These are phyloP conservation scores for Portevinia maculata DNA, from an alignment of 2,888 invertebrate species.

Conservation along the genomic window DNA sequence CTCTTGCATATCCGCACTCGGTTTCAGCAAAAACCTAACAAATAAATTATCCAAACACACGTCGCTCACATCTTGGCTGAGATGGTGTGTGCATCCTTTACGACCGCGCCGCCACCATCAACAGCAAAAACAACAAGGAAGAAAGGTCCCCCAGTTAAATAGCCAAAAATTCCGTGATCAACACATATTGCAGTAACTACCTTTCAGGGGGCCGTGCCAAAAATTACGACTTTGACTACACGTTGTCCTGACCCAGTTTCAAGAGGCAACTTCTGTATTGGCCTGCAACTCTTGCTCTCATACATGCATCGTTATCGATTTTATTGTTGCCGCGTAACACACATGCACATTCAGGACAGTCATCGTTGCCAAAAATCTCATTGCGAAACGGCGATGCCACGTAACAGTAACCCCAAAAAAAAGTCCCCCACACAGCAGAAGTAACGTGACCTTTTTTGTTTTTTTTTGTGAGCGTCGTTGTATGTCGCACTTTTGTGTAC, in stretches of 20 bases:
- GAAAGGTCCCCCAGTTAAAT: constrained; percentile 36
- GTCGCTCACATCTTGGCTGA: constrained; percentile 45
- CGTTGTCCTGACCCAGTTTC: constrained; percentile 65
- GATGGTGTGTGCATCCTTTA: constrained; percentile 20
- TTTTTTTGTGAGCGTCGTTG: constrained; percentile 1
- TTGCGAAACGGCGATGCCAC: constrained; percentile 53
- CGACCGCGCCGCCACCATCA: background rate
- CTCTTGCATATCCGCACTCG: constrained; percentile 2
- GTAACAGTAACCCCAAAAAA: constrained; percentile 65
- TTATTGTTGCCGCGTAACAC: constrained; percentile 53
- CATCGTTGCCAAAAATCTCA: constrained; percentile 59
- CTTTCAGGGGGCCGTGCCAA: constrained; percentile 52
- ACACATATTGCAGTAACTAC: constrained; percentile 48
- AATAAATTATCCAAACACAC: constrained; percentile 47
- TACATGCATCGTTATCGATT: constrained; percentile 67
- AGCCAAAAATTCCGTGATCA: constrained; percentile 57
- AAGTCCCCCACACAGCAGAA: constrained; percentile 24
- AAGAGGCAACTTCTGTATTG: constrained; percentile 35
- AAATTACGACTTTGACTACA: constrained; percentile 45
- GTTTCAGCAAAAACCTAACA: constrained; percentile 14
- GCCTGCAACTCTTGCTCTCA: constrained; percentile 55
- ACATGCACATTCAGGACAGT: constrained; percentile 27
- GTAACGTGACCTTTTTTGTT: constrained; percentile 41
- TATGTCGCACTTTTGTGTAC: constrained; percentile 1
- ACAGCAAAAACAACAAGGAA: constrained; percentile 18